phyloP scores from a whole-genome alignment of 2,113 vertebrate species.

The Sinocyclocheilus anshuiensis region DNA sequence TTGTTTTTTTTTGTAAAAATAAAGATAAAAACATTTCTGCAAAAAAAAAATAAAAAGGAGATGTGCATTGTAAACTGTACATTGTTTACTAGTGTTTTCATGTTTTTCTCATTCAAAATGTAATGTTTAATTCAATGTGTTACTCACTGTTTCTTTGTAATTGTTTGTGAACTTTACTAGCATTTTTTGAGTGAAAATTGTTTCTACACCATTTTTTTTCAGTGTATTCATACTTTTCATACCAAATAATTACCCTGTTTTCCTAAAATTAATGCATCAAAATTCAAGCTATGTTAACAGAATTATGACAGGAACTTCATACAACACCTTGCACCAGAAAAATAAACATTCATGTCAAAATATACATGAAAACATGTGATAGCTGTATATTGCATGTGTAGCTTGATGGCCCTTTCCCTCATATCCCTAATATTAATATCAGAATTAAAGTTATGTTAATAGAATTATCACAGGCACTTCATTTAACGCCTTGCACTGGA shows the following conservation, averaged over 20 bases:
- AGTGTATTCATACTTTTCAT: neutral
- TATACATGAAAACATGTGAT: neutral
- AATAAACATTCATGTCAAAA: neutral
- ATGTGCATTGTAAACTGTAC: neutral
- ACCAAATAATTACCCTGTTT: constrained; percentile 1
- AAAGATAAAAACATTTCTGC: neutral
- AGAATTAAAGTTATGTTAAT: constrained; percentile 1
- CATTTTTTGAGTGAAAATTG: too few relatives aligned
- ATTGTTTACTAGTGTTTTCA: too few relatives aligned
- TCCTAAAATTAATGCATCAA: constrained; percentile 30
- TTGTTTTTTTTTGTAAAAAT: constrained; percentile 13
- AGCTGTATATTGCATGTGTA: neutral
- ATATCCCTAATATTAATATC: neutral
- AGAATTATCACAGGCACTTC: constrained; percentile 60
- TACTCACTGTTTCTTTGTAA: neutral
- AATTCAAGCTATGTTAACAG: constrained; percentile 16
- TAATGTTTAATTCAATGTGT: too few relatives aligned
- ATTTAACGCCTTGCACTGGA: constrained; percentile 61
- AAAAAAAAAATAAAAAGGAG: neutral
- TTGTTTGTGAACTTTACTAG: neutral
- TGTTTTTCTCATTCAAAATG: too few relatives aligned
- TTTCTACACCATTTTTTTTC: neutral
- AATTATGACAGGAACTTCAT: neutral
- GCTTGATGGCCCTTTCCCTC: neutral
- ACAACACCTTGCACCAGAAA: constrained; percentile 21